phyloP scores from a whole-genome alignment of 2,888 invertebrate species.

The Chorisops tibialis region DNA sequence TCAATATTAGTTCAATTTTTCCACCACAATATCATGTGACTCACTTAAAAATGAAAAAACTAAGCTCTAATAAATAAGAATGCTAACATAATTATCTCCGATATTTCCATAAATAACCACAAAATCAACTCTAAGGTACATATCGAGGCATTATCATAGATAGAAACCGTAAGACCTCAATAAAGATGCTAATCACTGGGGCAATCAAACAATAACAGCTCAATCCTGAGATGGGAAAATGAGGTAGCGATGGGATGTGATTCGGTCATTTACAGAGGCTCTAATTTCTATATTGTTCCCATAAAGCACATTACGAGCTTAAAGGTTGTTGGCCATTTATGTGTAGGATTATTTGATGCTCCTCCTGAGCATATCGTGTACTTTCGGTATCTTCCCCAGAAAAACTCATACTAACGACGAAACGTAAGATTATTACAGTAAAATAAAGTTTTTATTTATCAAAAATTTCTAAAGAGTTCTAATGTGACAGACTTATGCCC shows the following conservation, averaged over 20 bases:
- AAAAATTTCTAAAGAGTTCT: too few relatives aligned
- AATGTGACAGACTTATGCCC: too few relatives aligned
- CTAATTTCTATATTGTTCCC: conserved; percentile 22
- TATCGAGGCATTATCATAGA: conserved; percentile 1
- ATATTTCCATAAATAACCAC: conserved; percentile 13
- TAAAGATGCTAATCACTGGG: conserved; percentile 23
- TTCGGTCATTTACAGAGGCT: background rate
- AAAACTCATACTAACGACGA: too few relatives aligned
- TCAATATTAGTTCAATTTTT: too few relatives aligned
- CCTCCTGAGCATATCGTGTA: too few relatives aligned
- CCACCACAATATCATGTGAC: too few relatives aligned
- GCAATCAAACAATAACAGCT: conserved; percentile 16
- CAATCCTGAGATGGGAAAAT: conserved; percentile 19
- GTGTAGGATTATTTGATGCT: background rate
- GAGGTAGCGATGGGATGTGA: conserved; percentile 5
- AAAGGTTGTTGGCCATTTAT: background rate
- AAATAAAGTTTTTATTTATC: too few relatives aligned
- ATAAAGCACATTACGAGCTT: conserved; percentile 10
- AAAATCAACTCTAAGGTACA: too few relatives aligned
- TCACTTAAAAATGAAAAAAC: too few relatives aligned
- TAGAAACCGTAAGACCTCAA: conserved; percentile 17
- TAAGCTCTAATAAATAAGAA: background rate
- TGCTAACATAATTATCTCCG: conserved; percentile 15
- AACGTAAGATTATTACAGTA: too few relatives aligned
- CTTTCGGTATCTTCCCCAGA: too few relatives aligned